Evolutionary conservation across 2,888 invertebrate genomes (phyloP), one percentile per base, ranked within the genome.

Genomic region (Xestia xanthographa): DNA sequence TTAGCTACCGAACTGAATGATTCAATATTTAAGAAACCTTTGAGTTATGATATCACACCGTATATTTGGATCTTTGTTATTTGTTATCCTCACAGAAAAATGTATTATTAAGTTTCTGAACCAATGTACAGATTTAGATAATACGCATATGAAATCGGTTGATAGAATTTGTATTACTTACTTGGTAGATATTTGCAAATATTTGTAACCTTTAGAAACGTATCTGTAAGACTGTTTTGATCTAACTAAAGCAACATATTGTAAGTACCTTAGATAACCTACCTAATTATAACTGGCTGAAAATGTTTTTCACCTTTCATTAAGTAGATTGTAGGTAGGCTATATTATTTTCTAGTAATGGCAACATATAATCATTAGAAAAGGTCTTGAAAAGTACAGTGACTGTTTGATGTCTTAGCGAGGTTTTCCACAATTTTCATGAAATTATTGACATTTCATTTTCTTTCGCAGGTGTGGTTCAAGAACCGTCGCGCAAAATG

Each of bases 401-500:
- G 3, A 29, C 5, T 41, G n/a, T n/a, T n/a, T n/a, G 17, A 29
- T 11, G 22, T 22, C 8, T 2, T 53, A 20, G 17, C 14, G 29
- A 58, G 29, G 17, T 8, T 12, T 26, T 74, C 11, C 6, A 34
- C 29, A 14, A 6, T 34, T 29, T 58, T 50, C 20, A 17, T 38
- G 9, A 50, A 38, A n/a, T 34, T 8, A 60, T 58, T 79, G 26
- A 72, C 72, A 65, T 72, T 3, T 20, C 38, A 17, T 48, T 56
- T 43, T 77, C 8, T 92, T 92, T 89, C 22, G 17, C 97, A 99
- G 99, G 99, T 99, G 20, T 99, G 99, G 99, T 99, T 99, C 95
- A 99, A 99, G 95, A 99, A 99, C 94, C 97, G 99, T 34, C 97
- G 99, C 58, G 99, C 99, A 87, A 99, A 99, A 97, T 99, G 99